Percentiles rank a stretch among this genome's conserved stretches.
Conservation (phyloP, 2,113 vertebrate species). For the Protobothrops mucrosquamatus region DNA sequence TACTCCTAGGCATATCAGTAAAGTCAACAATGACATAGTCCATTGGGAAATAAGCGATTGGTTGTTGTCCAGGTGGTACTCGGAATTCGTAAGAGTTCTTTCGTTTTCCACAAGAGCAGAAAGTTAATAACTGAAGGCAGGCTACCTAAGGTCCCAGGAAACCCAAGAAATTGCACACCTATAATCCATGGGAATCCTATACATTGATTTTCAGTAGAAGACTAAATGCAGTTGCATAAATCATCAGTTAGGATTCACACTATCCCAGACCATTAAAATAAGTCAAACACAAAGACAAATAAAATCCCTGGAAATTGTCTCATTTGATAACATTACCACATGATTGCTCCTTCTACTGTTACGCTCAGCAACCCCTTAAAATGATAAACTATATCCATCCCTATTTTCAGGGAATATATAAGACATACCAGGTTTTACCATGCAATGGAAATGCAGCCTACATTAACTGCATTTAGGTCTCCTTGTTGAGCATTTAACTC, state of each 20-base stretch:
- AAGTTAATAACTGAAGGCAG: not conserved
- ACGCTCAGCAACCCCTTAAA: not conserved
- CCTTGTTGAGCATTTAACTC: not conserved
- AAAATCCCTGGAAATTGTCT: not conserved
- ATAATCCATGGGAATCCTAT: not conserved
- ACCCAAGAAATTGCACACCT: not conserved
- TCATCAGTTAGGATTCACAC: not conserved
- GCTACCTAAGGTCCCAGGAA: not conserved
- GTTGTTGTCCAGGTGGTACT: too few relatives aligned
- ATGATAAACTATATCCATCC: not conserved
- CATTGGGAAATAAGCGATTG: too few relatives aligned
- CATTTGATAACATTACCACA: not conserved
- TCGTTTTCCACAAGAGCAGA: too few relatives aligned
- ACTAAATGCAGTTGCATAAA: not conserved
- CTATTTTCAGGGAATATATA: not conserved
- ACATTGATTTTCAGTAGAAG: not conserved
- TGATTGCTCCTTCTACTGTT: not conserved
- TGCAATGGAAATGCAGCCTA: not conserved
- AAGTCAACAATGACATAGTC: too few relatives aligned
- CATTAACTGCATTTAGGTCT: not conserved
- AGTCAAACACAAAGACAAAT: not conserved
- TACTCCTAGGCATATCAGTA: too few relatives aligned
- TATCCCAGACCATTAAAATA: not conserved
- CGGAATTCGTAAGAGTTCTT: too few relatives aligned
- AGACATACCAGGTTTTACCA: not conserved